A percentile compares a stretch with the other conserved stretches of the same genome.
These are phyloP conservation scores for Hydrotaea diabolus DNA, from an alignment of 2,888 invertebrate genomes.

Conservation along the genomic window DNA sequence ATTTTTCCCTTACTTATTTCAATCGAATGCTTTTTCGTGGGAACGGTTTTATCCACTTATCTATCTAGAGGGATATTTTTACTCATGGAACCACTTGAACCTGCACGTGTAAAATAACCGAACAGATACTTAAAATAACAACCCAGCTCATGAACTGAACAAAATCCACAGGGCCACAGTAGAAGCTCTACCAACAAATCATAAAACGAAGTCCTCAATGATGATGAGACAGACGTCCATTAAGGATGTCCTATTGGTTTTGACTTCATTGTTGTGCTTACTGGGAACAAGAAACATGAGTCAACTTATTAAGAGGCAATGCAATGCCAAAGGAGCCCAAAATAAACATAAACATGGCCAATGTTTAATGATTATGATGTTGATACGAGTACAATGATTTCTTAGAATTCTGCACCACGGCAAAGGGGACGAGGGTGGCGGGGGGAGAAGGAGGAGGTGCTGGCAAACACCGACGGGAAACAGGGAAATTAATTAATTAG, in stretches of 20 bases:
- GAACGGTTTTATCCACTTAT: background rate
- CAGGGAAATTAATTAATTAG: constrained; percentile 60
- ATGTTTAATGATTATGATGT: constrained; percentile 26
- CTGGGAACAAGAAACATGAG: background rate
- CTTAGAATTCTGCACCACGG: background rate
- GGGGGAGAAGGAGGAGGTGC: background rate
- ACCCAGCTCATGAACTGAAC: background rate
- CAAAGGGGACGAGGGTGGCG: background rate
- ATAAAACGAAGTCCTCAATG: background rate
- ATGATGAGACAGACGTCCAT: background rate
- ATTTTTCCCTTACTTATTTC: too few relatives aligned
- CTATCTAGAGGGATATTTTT: too few relatives aligned
- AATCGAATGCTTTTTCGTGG: background rate
- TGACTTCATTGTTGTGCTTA: too few relatives aligned
- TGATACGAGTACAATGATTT: constrained; percentile 1
- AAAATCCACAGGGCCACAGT: background rate
- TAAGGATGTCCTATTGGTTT: background rate
- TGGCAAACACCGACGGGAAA: background rate
- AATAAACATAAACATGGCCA: background rate
- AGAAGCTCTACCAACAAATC: background rate
- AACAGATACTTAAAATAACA: background rate
- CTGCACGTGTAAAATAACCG: background rate
- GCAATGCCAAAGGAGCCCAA: background rate
- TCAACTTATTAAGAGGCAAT: constrained; percentile 2
- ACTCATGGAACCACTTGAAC: background rate